phyloP scores from a whole-genome alignment of 2,113 vertebrate species.

The Ahaetulla prasina region DNA sequence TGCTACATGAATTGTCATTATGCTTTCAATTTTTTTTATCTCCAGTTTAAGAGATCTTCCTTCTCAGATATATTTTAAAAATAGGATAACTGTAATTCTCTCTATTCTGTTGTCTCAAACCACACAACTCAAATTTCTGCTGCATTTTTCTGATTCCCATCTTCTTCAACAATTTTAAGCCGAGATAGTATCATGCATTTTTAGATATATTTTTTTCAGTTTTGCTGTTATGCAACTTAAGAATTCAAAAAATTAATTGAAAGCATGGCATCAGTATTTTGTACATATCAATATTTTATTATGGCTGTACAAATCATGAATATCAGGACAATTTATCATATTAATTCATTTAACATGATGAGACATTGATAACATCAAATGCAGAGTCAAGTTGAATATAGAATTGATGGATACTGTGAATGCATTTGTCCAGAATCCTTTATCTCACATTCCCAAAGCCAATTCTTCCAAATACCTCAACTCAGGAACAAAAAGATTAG shows the following conservation, averaged over 20 bases:
- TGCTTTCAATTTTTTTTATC: not conserved
- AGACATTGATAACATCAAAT: not conserved
- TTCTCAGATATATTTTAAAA: not conserved
- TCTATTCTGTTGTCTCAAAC: not conserved
- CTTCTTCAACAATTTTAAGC: not conserved
- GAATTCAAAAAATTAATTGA: not conserved
- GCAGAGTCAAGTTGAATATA: not conserved
- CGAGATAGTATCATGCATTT: not conserved
- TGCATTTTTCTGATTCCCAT: not conserved
- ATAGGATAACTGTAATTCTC: not conserved
- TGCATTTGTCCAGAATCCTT: not conserved
- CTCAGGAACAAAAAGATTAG: not conserved
- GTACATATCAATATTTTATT: not conserved
- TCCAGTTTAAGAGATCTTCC: not conserved
- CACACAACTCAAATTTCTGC: not conserved
- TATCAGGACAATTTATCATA: not conserved
- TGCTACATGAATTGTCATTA: not conserved
- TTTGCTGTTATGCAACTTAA: not conserved
- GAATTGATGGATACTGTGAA: not conserved
- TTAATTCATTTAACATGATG: not conserved
- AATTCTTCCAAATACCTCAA: not conserved
- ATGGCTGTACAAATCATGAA: not conserved
- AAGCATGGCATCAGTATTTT: not conserved
- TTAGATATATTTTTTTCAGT: not conserved
- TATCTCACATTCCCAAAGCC: not conserved